Conservation (phyloP, 2,113 vertebrate species). For the Apteryx owenii region DNA sequence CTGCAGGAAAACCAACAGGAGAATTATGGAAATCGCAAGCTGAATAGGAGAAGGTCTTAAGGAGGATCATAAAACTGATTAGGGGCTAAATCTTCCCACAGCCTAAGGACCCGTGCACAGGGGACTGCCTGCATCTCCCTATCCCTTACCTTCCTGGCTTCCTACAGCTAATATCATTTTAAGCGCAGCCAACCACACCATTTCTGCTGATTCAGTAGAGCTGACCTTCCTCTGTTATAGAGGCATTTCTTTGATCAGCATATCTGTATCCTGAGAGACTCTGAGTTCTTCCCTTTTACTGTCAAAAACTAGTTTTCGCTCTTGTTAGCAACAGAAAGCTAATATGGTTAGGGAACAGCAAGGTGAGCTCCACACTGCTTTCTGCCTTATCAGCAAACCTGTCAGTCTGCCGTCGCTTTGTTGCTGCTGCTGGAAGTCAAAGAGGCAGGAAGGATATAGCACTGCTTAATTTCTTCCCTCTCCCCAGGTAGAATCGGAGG, state of each 20-base stretch:
- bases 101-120: neutral
- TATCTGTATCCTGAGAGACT: neutral
- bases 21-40: neutral
- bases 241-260: neutral
- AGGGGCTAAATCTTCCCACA: neutral
- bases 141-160: neutral
- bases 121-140: neutral
- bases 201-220: neutral
- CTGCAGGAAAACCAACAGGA: neutral
- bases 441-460: neutral
- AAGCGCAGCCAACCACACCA: neutral
- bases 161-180: neutral
- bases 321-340: neutral
- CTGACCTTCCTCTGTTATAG: neutral
- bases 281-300: neutral
- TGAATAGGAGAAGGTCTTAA: neutral
- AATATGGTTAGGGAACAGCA: neutral
- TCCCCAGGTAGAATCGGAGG: neutral
- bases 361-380: neutral
- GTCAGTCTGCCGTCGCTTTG: neutral
- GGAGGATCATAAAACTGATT: neutral
- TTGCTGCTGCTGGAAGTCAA: neutral
- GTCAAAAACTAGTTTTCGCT: neutral
- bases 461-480: neutral
- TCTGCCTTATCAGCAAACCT: constrained; percentile 20